A percentile compares a stretch with the other conserved stretches of the same genome.
phyloP scores from a whole-genome alignment of 2,797 vertebrate species.

The Liparis tanakae region DNA sequence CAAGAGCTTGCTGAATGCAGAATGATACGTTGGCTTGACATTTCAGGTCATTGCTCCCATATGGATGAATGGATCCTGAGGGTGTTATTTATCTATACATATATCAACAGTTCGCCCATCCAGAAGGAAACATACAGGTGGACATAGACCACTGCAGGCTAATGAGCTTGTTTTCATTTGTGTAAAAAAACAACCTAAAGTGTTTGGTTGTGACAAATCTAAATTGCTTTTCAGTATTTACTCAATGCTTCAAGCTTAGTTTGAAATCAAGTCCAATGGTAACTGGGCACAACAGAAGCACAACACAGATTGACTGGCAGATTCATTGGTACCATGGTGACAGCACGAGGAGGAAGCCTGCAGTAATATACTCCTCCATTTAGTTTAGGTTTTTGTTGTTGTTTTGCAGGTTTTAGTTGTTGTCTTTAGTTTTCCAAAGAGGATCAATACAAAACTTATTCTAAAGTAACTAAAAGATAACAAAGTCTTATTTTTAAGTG shows the following conservation, averaged over 20 bases:
- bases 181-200: background rate
- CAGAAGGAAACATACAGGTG: background rate
- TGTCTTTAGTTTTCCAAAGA: conserved; percentile 5
- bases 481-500: background rate
- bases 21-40: conserved; percentile 14
- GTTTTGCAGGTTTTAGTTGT: background rate
- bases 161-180: conserved; percentile 2
- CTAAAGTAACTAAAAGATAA: background rate
- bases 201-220: background rate
- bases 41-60: conserved; percentile 7
- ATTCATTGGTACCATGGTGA: conserved; percentile 10
- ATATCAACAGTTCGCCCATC: background rate
- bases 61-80: conserved; percentile 5
- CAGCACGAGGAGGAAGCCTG: conserved; percentile 12
- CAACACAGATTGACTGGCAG: conserved; percentile 27
- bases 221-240: conserved; percentile 11
- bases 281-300: conserved; percentile 21
- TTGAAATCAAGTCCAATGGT: background rate
- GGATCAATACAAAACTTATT: background rate
- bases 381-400: too few species aligned
- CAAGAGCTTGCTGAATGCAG: background rate
- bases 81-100: background rate
- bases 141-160: background rate
- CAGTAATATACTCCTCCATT: background rate
- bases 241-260: conserved; percentile 10